Evolutionary conservation across 2,113 vertebrate species (phyloP), one percentile per base, ranked within the genome.

Genomic region (Gymnocephalus cernua): DNA sequence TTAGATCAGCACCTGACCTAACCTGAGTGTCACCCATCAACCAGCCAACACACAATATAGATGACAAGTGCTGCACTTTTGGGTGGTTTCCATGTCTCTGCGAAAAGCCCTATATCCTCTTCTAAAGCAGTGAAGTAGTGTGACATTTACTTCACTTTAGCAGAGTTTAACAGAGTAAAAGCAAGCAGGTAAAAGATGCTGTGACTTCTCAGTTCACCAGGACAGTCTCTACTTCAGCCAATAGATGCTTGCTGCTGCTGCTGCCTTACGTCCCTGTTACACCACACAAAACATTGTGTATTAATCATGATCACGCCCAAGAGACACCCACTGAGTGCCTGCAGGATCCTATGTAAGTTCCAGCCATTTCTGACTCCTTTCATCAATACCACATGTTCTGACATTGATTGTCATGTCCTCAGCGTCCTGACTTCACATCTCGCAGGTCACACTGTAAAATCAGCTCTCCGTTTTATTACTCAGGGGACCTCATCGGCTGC

Each of bases 391-490:
- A 63, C 79, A 84, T 92, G 92, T 90, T 87, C 86, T 91, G 90
- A 92, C 92, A 95, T 93, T 93, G 93, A 95, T 94, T 94, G 87
- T 86, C 83, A 72, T 87, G 93, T 92, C 91, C 85, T 89, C 79
- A 8, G 85, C 27, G 91, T 92, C 88, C 88, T 66, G 82, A 79
- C 77, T 91, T 74, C 74, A 66, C 88, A 85, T 82, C 90, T 86
- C 54, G 61, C 80, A 79, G 93, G 93, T 94, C 90, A 90, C 83
- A 44, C 15, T 83, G 89, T 62, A 74, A 90, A 88, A 88, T 54
- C 88, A 77, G 85, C 88, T 75, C 88, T 74, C 51, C 51, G 4
- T 47, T 89, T 90, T 86, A 91, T 90, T 91, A 91, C 94, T 92
- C 91, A 0, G 18, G 94, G 92, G 94, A 93, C 74, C 62, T 76